These are phyloP conservation scores for human (Homo sapiens) DNA, from an alignment of 2,113 vertebrate species.

Conservation along the genomic window GRCh38 chr15:68332001-68332500, in stretches of 20 bases:
- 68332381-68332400: conserved; percentile 98
- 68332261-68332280: neutral
- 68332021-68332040: conserved; percentile 87
- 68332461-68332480: conserved; percentile 98
- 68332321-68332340: conserved; percentile 78
- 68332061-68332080: conserved; percentile 79
- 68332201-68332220: no score
- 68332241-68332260: neutral
- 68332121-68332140: neutral
- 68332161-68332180: neutral
- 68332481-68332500: neutral
- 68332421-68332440: conserved; percentile 89
- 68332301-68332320: neutral
- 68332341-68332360: conserved; percentile 91
- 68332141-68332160: rapidly evolving
- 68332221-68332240: neutral
- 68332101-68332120: neutral
- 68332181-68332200: neutral
- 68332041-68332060: conserved; percentile 87
- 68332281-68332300: neutral
- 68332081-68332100: neutral
- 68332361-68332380: conserved; percentile 92
- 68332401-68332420: conserved; percentile 93
- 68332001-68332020: conserved; percentile 97
- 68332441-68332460: conserved; percentile 95